These are phyloP conservation scores for Hydrophis major DNA, from an alignment of 2,797 vertebrate genomes.

Conservation along the genomic window DNA sequence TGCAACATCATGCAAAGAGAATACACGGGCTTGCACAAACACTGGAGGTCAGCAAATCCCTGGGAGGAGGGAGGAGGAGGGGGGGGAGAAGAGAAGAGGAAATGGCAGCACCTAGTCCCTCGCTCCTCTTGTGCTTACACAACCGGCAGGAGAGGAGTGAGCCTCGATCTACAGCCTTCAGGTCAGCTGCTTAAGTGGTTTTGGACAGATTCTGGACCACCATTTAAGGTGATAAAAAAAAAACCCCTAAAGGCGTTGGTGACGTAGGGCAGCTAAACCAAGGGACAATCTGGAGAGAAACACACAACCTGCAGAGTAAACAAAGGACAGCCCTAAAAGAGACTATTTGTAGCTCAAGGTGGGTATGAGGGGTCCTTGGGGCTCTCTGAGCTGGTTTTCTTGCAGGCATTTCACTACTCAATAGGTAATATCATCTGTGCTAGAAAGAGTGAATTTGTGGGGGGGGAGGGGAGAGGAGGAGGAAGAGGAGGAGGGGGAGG, in stretches of 20 bases:
- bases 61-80: rapidly evolving
- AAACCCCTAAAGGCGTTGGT: background rate
- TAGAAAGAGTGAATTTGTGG: too few species aligned
- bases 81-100: background rate
- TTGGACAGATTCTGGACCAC: background rate
- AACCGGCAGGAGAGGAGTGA: background rate
- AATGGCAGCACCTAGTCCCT: background rate
- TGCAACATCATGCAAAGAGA: constrained; percentile 68
- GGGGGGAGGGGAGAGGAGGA: too few species aligned
- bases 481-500: too few species aligned
- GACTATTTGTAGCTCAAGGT: background rate
- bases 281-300: background rate
- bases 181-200: background rate
- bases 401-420: background rate
- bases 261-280: background rate
- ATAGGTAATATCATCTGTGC: background rate
- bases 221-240: too few species aligned
- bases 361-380: background rate
- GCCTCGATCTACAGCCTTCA: too few species aligned
- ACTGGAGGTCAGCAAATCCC: constrained; percentile 35
- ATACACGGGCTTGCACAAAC: constrained; percentile 52
- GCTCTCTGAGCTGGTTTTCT: background rate
- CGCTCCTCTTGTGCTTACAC: rapidly evolving
- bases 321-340: background rate
- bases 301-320: background rate